A percentile compares a stretch with the other conserved stretches of the same genome.
Evolutionary conservation across 1,140 invertebrate genomes (phyloP).

Genomic region (Drosophila lini): DNA sequence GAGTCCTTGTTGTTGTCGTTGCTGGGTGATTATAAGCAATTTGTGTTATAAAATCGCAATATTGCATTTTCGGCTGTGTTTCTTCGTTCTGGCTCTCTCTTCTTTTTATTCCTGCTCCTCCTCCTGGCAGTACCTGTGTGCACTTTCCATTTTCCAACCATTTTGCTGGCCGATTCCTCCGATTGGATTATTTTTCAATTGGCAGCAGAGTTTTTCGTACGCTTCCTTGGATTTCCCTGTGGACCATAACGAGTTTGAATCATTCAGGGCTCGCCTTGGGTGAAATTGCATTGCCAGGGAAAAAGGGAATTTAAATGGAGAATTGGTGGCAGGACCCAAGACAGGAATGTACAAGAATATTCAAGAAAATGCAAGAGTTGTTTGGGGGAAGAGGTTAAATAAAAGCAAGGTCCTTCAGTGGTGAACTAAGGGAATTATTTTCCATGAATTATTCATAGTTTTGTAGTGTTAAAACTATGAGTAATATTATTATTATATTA

Average conservation of each 20-base stretch:
- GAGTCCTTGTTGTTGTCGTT: slow-evolving; percentile 40
- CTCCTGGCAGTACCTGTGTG: not conserved
- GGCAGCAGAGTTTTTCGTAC: slow-evolving; percentile 70
- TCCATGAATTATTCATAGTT: no score
- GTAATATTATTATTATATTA: no score
- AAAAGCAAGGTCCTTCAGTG: no score
- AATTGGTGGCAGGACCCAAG: not conserved
- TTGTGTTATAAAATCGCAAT: slow-evolving; percentile 81
- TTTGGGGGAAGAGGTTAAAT: no score
- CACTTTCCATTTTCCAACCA: slow-evolving; percentile 49
- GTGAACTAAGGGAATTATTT: no score
- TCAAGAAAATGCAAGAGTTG: not conserved
- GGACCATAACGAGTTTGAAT: slow-evolving; percentile 29
- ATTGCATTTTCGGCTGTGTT: slow-evolving; percentile 68
- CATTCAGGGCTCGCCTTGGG: slow-evolving; percentile 9
- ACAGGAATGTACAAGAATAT: not conserved
- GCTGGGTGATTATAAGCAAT: slow-evolving; percentile 77
- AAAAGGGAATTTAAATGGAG: not conserved
- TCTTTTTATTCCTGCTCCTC: not conserved
- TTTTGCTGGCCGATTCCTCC: slow-evolving; percentile 52
- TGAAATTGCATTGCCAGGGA: slow-evolving; percentile 10
- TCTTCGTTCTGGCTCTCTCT: not conserved
- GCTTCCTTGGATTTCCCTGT: slow-evolving; percentile 50
- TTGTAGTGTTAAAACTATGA: no score
- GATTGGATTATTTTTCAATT: slow-evolving; percentile 75